Base-by-base conservation (phyloP, 2,888 invertebrate species). In the Strigamia transsilvanica region DNA sequence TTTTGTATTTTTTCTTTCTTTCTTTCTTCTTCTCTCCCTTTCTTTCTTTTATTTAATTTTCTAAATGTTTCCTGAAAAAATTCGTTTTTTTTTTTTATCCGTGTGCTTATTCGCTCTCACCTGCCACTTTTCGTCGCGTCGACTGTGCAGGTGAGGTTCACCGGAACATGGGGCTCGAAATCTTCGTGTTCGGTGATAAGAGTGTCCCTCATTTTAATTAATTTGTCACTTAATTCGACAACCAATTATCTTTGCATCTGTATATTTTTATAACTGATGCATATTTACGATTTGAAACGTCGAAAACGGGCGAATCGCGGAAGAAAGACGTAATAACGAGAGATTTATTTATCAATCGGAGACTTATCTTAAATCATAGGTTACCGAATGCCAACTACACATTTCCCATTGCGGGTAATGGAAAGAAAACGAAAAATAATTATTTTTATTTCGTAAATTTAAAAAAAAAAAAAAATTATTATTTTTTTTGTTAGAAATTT, bases 51-150 rank as follows among this genome's bases (percentile, higher is more conserved):
- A 73, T 32, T n/a, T 32, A 27, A 73, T 73, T 73, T 73, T 27
- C 13, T n/a, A 27, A 73, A 27, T 27, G 73, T 73, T 73, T 73
- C 73, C 73, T 73, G 73, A 73, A 27, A 73, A 66, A 73, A 73
- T 32, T 73, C 32, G 32, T 15, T 73, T 73, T 73, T 73, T 73
- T 73, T 73, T 73, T 66, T 5, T 27, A 3, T 3, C 27, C n/a
- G n/a, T n/a, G 46, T n/a, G 4, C n/a, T 18, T 27, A 7, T 13
- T 73, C 7, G 32, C 15, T n/a, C 73, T 73, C 73, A 73, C 73
- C 73, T 73, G 73, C 73, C 73, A 56, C 56, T 73, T 73, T 73
- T 15, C 73, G 13, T 13, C 61, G 61, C 7, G 61, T 7, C 15
- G 46, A 38, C 38, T 27, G 32, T 73, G 73, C 73, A 73, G 73